Base-by-base conservation (phyloP, 2,797 vertebrate species). In the Lithobates sylvaticus region DNA sequence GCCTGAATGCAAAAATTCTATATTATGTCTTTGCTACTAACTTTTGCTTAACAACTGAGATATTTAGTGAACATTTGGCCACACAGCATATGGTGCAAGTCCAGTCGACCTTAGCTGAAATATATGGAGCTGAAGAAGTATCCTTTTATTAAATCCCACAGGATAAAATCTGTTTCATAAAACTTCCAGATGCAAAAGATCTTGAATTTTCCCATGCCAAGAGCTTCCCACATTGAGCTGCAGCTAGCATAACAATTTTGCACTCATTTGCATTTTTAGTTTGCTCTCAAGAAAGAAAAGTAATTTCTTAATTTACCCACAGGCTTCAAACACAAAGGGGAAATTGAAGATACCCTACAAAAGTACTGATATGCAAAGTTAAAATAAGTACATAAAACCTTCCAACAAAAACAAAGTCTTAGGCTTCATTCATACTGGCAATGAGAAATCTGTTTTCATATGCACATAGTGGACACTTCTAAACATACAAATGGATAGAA, bases 61-160 rank as follows among this genome's bases (percentile, higher is more conserved):
- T 21, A 65, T 73, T 72, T 72, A 26, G 5, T 32, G 32, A 82
- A 50, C 21, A 70, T 36, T 61, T 36, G 36, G 32, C 58, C 18
- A 47, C 32, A 61, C 65, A 44, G 74, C 79, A 86, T 58, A 76
- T 82, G 84, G 84, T 70, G 15, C 23, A 76, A 44, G 34, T 34
- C 27, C 64, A 73, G 68, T 65, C 36, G 71, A 76, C 84, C 58
- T 80, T 47, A 69, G 58, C 29, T 29, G 15, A 64, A 64, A 81
- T 76, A 71, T 36, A 71, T 70, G 15, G 85, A 92, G 89, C 83
- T 88, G 86, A 68, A 86, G 74, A 81, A 86, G 88, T 76, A 90
- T 89, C 80, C 90, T 92, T 92, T 91, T 91, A 93, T 92, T 92
- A 91, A 89, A 91, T 93, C 90, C 91, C 89, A 91, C 92, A 88